These are phyloP conservation scores for Calameuta idolon DNA, from an alignment of 2,888 invertebrate species.

Conservation along the genomic window DNA sequence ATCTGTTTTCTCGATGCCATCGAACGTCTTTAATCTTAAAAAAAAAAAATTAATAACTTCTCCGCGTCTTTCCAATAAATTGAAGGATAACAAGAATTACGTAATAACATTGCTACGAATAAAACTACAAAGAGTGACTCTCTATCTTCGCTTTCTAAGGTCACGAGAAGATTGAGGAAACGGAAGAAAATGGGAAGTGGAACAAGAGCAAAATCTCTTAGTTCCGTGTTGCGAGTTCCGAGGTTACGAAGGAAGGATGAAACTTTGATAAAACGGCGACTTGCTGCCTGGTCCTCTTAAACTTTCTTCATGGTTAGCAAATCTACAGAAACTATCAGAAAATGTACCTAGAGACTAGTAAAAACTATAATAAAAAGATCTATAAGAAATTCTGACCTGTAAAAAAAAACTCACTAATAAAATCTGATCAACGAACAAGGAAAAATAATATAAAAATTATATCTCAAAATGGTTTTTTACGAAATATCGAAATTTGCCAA, in stretches of 20 bases:
- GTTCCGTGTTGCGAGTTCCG: conserved; percentile 12
- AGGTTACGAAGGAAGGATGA: conserved; percentile 51
- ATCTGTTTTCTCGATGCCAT: not conserved
- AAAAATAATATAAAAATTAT: not conserved
- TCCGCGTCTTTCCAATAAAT: not conserved
- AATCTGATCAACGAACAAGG: not conserved
- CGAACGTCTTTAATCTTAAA: not conserved
- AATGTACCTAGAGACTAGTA: not conserved
- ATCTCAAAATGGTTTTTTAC: not conserved
- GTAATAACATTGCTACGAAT: not conserved
- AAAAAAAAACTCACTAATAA: not conserved
- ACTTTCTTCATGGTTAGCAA: not conserved
- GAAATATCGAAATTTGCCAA: not conserved
- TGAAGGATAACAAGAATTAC: not conserved
- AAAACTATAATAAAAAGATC: not conserved
- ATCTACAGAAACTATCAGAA: not conserved
- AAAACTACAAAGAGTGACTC: not conserved
- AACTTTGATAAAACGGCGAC: conserved; percentile 54
- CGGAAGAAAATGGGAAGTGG: not conserved
- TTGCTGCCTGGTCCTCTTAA: conserved; percentile 19
- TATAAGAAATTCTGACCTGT: not conserved
- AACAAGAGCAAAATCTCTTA: not conserved
- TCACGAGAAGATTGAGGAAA: not conserved
- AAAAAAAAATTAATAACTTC: not conserved
- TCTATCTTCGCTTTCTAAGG: not conserved